phyloP scores from a whole-genome alignment of 2,888 invertebrate genomes.

The Acrobasis repandana region DNA sequence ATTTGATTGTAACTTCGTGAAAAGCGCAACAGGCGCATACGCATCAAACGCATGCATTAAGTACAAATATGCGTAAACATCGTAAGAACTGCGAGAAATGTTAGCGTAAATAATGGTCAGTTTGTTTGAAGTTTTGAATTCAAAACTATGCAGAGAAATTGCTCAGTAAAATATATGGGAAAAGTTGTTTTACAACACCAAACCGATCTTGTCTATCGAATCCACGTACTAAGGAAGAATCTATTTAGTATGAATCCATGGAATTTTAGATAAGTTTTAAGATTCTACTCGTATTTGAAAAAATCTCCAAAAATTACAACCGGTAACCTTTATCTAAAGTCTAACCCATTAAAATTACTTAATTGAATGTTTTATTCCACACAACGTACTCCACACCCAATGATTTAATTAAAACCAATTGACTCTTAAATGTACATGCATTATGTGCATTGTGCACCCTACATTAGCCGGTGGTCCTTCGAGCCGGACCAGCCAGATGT shows the following conservation, averaged over 20 bases:
- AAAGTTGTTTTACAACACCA: no score
- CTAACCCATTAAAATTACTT: no score
- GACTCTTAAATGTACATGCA: conserved; percentile 4
- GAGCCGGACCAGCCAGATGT: conserved; percentile 20
- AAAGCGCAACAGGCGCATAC: conserved; percentile 7
- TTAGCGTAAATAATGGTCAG: conserved; percentile 4
- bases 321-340: no score
- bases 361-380: no score
- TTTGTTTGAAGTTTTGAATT: conserved; percentile 2
- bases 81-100: conserved; percentile 24
- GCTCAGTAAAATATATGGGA: not conserved
- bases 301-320: no score
- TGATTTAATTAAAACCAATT: not conserved
- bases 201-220: no score
- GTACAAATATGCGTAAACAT: conserved; percentile 31
- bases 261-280: no score
- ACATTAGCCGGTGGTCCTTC: conserved; percentile 14
- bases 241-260: no score
- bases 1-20: not conserved
- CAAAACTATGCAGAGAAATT: no score
- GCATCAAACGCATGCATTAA: conserved; percentile 20
- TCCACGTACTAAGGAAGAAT: no score
- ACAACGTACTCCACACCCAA: not conserved
- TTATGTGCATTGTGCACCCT: not conserved
- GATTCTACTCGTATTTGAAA: no score